Base-by-base conservation (phyloP, 2,888 invertebrate genomes). In the Andrena minutula region DNA sequence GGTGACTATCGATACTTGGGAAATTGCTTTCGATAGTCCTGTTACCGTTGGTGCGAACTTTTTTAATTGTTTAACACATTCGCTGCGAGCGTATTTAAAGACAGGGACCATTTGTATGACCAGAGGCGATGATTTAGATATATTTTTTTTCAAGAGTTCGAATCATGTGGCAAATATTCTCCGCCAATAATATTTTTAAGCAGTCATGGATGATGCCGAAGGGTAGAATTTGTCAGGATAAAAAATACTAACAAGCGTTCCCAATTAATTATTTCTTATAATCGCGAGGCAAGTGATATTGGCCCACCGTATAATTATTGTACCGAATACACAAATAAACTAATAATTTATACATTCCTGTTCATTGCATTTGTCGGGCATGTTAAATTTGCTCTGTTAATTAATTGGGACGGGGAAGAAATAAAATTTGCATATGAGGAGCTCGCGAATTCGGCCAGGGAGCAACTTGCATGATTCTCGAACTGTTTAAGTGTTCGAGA, bases 321-420 rank as follows among this genome's bases (percentile, higher is more conserved):
- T 28, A 7, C 47, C 71, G 47, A 53, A 41, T 47, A 60, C 60
- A 66, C 60, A 71, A 79, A 60, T 61, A 63, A 53, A 66, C 61
- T 49, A 66, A 80, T 78, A 49, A 78, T 78, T 80, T 68, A 72
- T 80, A 53, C 71, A 61, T 65, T 66, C 61, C 16, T 56, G 72
- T 66, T 78, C 72, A 72, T 66, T 66, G 66, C 28, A 71, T 71
- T 65, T 53, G 49, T 64, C 63, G 63, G 6, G 23, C 28, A 23
- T 63, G 72, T 66, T 61, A 72, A 80, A 72, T 72, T 80, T 65
- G 53, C 23, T n/a, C 26, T 23, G 41, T 49, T 61, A 72, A 80
- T 78, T 66, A 80, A 80, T 80, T 35, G 61, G 28, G 20, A n/a
- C 65, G 35, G 51, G 47, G 41, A 66, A 28, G 72, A 71, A 78